These are phyloP conservation scores for Nomada fucata DNA, from an alignment of 2,888 invertebrate genomes.

Conservation along the genomic window DNA sequence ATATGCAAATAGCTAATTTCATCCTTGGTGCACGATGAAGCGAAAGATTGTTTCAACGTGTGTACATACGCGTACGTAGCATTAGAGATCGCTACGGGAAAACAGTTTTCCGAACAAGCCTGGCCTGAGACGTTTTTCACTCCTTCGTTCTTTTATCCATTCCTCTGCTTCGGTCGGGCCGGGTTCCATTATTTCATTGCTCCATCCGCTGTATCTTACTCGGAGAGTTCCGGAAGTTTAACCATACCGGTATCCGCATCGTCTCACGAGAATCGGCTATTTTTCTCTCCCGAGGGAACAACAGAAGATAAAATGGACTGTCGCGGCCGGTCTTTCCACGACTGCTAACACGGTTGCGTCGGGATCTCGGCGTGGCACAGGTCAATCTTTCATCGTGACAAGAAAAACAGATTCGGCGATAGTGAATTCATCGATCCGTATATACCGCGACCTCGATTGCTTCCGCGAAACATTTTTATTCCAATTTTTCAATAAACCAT, in stretches of 20 bases:
- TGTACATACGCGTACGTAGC: too few species aligned
- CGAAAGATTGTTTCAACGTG: too few species aligned
- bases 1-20: too few species aligned
- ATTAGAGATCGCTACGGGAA: not conserved
- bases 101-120: conserved; percentile 27
- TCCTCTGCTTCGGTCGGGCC: not conserved
- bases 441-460: conserved; percentile 20
- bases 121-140: conserved; percentile 13
- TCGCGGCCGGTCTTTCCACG: conserved; percentile 48
- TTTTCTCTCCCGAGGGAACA: conserved; percentile 44
- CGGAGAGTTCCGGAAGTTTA: conserved; percentile 54
- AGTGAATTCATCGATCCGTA: conserved; percentile 17
- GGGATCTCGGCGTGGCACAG: conserved; percentile 15
- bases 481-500: conserved; percentile 13
- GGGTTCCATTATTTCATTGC: conserved; percentile 46
- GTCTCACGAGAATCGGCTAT: conserved; percentile 48
- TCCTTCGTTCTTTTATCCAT: not conserved
- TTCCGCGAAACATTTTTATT: conserved; percentile 38
- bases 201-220: conserved; percentile 36
- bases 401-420: conserved; percentile 57
- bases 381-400: conserved; percentile 43
- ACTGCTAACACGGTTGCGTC: conserved; percentile 33
- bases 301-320: conserved; percentile 43
- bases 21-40: too few species aligned
- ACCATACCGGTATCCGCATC: conserved; percentile 42